Conservation (phyloP, 2,113 vertebrate species). For the Rynchops niger region DNA sequence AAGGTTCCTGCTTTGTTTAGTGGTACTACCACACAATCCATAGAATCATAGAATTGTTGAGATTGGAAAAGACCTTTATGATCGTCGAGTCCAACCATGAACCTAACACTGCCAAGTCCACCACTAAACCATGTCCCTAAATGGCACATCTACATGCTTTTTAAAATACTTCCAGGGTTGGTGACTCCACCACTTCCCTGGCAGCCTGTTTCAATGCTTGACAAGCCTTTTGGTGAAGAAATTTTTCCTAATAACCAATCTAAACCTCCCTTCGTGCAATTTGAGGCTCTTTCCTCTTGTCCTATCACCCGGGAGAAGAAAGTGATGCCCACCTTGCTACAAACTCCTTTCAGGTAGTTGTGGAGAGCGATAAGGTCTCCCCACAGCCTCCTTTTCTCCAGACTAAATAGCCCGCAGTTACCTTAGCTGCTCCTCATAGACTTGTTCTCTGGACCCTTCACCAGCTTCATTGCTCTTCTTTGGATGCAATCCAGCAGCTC, state of each 20-base stretch:
- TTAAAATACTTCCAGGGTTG: background rate
- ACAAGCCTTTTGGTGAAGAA: background rate
- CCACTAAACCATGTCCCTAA: background rate
- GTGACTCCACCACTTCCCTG: background rate
- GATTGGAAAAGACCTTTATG: background rate
- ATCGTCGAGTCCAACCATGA: background rate
- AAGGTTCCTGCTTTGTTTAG: background rate
- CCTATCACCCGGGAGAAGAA: background rate
- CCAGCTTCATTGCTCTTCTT: background rate
- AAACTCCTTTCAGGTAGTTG: background rate
- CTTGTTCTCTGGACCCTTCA: background rate
- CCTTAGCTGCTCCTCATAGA: background rate
- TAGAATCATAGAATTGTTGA: background rate
- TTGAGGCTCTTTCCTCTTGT: background rate
- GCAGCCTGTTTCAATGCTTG: background rate
- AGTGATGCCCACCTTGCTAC: background rate
- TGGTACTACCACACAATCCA: background rate
- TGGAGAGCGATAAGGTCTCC: background rate
- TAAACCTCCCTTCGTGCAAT: background rate
- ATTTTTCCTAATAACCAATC: background rate
- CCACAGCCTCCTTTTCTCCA: background rate
- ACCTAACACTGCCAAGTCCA: background rate
- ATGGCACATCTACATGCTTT: background rate
- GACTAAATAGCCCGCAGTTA: background rate
- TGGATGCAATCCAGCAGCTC: background rate